Conservation (phyloP, 2,113 vertebrate genomes). For the Melierax canorus region DNA sequence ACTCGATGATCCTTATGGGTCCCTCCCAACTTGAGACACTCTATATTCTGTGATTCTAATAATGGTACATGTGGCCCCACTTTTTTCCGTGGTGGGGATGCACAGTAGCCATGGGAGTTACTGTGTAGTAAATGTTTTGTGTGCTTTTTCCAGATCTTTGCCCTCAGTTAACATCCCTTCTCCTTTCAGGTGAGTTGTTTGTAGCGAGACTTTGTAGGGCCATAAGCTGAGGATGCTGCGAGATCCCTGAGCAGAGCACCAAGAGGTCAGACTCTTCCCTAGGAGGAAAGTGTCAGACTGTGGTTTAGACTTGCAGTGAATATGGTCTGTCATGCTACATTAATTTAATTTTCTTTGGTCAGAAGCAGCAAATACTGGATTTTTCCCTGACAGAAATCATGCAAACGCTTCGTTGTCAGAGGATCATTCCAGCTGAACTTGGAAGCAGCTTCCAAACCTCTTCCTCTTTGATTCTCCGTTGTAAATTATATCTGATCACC, state of each 20-base stretch:
- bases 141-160: not conserved
- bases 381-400: not conserved
- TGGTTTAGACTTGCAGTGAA: not conserved
- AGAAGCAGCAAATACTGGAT: not conserved
- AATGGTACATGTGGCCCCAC: not conserved
- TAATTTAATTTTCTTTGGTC: not conserved
- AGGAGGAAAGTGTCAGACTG: not conserved
- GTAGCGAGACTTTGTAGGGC: not conserved
- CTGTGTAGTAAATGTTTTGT: not conserved
- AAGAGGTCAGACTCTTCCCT: not conserved
- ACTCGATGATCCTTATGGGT: not conserved
- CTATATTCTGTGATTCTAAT: not conserved
- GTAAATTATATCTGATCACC: not conserved
- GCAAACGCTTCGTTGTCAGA: not conserved
- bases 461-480: fast-evolving
- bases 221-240: not conserved
- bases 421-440: not conserved
- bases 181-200: not conserved
- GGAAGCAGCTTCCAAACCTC: not conserved
- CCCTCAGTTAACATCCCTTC: not conserved
- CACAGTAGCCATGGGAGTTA: not conserved
- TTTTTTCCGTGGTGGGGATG: not conserved
- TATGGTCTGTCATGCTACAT: not conserved
- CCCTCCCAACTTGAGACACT: not conserved
- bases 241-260: not conserved